Base-by-base conservation (phyloP, 2,113 vertebrate species). In the Myodes glareolus region DNA sequence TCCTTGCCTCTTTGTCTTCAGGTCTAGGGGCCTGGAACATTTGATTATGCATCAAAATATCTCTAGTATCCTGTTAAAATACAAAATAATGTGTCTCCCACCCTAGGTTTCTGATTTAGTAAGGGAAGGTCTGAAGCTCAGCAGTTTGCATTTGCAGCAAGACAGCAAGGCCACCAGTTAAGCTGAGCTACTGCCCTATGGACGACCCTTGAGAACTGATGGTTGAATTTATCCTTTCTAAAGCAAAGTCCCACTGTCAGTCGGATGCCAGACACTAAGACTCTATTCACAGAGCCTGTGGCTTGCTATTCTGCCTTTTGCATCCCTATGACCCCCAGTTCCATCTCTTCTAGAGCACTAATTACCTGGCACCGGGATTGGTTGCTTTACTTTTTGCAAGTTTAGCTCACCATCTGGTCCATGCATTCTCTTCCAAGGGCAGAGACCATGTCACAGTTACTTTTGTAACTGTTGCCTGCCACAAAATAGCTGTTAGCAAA, bases 251-350 rank as follows among this genome's bases (percentile, higher is more conserved):
- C 7, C 39, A 4, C 58, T 21, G 4, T 89, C 47, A 45, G 16
- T 12, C 23, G 23, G 36, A 73, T 95, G 65, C 3, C 52, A 36
- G n/a, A 77, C 27, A 39, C 36, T 2, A 52, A 68, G 17, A 25
- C 23, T 31, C 47, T 25, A 1, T 65, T 88, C 61, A 1, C 1
- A 16, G 21, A 55, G 88, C n/a, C n/a, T 31, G 6, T 36, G 36
- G 0, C n/a, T 65, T 27, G 8, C 39, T 72, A 0, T 39, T 70
- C 58, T 61, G 7, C 45, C 27, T 13, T 82, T 31, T 45, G 6
- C n/a, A 13, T 45, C 33, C 8, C 25, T 31, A 1, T 3, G 17
- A 4, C n/a, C 1, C 0, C 45, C 11, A 17, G 8, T 88, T 55
- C 50, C 17, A 4, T 27, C 3, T 31, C 31, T 94, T 87, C 31